Base-by-base conservation (phyloP, 2,797 vertebrate genomes). In the Lithobates pipiens region DNA sequence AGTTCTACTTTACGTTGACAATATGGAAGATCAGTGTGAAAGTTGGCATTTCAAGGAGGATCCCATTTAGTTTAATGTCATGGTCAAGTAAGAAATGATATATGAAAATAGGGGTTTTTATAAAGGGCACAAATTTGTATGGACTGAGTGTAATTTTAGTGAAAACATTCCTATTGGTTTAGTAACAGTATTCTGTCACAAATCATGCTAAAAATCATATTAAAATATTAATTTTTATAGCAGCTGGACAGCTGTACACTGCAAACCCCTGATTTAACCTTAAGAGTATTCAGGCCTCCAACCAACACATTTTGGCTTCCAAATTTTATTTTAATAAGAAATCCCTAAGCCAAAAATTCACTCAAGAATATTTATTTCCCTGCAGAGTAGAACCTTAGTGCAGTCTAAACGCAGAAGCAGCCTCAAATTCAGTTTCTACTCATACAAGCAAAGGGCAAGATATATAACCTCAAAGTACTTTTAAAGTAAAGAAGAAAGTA, bases 301-400 rank as follows among this genome's bases (percentile, higher is more conserved):
- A 73, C 42, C 65, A 76, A 83, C 67, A 83, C 42, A 44, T 83
- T 75, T 75, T 82, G 70, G 70, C 70, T 74, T 82, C 36, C 70
- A 74, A 82, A 29, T 83, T 75, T 50, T 61, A 75, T 68, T 83
- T 76, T 76, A 67, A 75, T 32, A 83, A 76, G 61, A 83, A 67
- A 75, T 83, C 72, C 61, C 81, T 68, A 67, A 76, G 73, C 61
- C 81, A 83, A 67, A 67, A 75, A 75, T 76, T 76, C 61, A 76
- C 81, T 75, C 71, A 50, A 76, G 72, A 83, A 75, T 83, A 75
- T 75, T 75, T 83, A 67, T 83, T 83, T 83, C 73, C 73, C 61
- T 27, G 44, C 61, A 83, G 72, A 76, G 21, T 83, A 76, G 74
- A 68, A 75, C 36, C 71, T 27, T 36, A 46, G 61, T 15, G 25